Evolutionary conservation across 1,140 invertebrate species (phyloP).

Genomic region (Leguminivora glycinivorella): DNA sequence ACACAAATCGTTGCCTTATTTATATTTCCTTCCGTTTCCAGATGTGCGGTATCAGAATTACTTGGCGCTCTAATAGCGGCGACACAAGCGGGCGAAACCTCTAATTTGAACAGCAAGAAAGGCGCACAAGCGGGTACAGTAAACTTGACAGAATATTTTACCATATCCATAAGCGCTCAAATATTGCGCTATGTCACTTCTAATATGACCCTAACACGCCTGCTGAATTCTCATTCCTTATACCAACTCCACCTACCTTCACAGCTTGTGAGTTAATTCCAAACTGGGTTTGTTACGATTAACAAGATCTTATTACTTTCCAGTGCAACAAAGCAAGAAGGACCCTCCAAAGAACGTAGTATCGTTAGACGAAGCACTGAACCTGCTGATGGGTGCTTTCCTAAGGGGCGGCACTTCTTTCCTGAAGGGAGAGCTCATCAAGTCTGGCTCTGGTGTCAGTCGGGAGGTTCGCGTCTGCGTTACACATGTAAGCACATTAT

Average conservation of each 20-base stretch:
- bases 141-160: too few species aligned
- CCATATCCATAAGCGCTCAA: too few species aligned
- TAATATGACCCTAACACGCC: too few species aligned
- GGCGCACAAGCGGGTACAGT: constrained; percentile 50
- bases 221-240: neutral
- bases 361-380: constrained; percentile 95
- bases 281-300: neutral
- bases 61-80: constrained; percentile 92
- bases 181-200: too few species aligned
- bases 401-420: constrained; percentile 96
- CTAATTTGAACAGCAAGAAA: constrained; percentile 70
- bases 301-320: constrained; percentile 38
- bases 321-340: constrained; percentile 80
- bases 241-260: neutral
- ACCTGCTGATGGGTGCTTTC: constrained; percentile 96
- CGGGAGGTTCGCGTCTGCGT: constrained; percentile 97
- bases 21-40: constrained; percentile 30
- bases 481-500: constrained; percentile 92
- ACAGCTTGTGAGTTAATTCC: neutral
- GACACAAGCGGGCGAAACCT: constrained; percentile 84
- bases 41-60: constrained; percentile 93
- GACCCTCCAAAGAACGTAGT: constrained; percentile 76
- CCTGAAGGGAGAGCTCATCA: constrained; percentile 97
- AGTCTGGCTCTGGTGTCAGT: constrained; percentile 94
- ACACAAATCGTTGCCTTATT: too few species aligned